Evolutionary conservation across 2,113 vertebrate species (phyloP), one percentile per base, ranked within the genome.

Genomic region (Notarius quadriscutis): DNA sequence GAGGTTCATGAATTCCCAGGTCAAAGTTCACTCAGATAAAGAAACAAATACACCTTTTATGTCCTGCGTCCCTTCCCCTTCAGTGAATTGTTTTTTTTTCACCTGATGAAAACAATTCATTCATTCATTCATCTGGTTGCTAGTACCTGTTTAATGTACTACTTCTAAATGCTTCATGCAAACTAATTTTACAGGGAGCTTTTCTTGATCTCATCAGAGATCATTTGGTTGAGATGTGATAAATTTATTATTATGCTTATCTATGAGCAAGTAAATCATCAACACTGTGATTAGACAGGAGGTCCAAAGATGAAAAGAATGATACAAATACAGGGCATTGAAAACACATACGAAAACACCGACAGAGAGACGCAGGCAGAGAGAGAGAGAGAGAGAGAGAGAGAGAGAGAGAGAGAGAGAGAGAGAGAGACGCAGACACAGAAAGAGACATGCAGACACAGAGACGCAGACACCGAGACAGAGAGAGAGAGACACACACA

Each of bases 241-340:
- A 12, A 55, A 79, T 15, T 27, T 7, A 17, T 27, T 25, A 30
- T 30, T 30, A 30, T 30, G 30, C 22, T 78, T 78, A 78, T 55
- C 75, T 55, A 7, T 15, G 6, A 55, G 51, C 1, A 79, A 27
- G 75, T 79, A 55, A 79, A 79, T 79, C 51, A 79, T 55, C 75
- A 53, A 79, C 75, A 78, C 50, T 77, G 48, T 51, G 25, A 79
- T 79, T 55, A 57, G 51, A 7, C 75, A 79, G 0, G 5, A 79
- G 51, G 75, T 79, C 51, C 75, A 79, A 79, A 79, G 51, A 55
- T 79, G 7, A 77, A 53, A 14, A 25, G 72, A 75, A 78, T 7
- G n/a, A 78, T 53, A 78, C n/a, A 53, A 78, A 78, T 78, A 15
- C 5, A 78, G 12, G 48, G 22, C 5, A 53, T 6, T 78, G 27